Percentiles rank a stretch among this genome's conserved stretches.
Evolutionary conservation across 2,888 invertebrate genomes (phyloP).

Genomic region (Heteropelma amictum): DNA sequence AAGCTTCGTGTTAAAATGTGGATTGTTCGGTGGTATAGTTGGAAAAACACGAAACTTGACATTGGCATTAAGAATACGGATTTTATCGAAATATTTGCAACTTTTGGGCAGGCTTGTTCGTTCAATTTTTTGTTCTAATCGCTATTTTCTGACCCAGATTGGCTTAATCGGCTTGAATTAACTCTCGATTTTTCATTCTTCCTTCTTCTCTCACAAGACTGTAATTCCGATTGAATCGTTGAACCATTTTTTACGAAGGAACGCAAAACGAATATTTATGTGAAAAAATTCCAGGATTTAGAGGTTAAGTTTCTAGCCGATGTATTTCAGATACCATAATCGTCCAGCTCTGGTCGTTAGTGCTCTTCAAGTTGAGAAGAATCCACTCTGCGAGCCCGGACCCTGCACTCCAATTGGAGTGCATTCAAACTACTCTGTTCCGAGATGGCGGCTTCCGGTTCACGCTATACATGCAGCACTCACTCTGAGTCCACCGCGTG

Average conservation of each 20-base stretch:
- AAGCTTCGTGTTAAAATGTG: not conserved
- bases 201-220: not conserved
- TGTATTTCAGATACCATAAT: conserved; percentile 89
- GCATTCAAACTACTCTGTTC: conserved; percentile 75
- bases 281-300: conserved; percentile 4
- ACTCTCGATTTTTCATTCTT: not conserved
- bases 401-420: conserved; percentile 80
- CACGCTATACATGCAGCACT: conserved; percentile 84
- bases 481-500: conserved; percentile 81
- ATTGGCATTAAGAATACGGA: no score
- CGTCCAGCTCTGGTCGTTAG: conserved; percentile 95
- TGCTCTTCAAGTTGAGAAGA: conserved; percentile 94
- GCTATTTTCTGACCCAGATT: not conserved
- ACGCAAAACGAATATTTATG: not conserved
- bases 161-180: not conserved
- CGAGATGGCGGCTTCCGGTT: conserved; percentile 79
- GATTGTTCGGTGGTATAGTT: not conserved
- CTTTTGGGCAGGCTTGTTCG: no score
- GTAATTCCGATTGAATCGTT: not conserved
- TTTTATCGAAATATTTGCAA: no score
- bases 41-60: no score
- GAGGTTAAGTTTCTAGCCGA: conserved; percentile 58
- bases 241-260: not conserved
- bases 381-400: conserved; percentile 93
- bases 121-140: no score